A percentile compares a stretch with the other conserved stretches of the same genome.
Conservation (phyloP, 1,140 invertebrate genomes). For the Apis cerana region DNA sequence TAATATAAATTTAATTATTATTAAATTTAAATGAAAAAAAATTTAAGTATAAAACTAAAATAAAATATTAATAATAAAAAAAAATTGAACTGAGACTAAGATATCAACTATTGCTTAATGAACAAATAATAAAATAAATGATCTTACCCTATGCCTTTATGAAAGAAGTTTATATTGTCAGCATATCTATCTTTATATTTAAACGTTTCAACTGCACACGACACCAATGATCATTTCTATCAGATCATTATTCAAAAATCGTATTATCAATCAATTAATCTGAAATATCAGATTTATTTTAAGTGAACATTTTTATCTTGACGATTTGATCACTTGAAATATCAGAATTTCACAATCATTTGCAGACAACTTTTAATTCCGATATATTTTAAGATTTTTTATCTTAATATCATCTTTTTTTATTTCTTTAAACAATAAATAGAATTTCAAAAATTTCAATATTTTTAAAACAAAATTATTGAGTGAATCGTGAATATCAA, state of each 20-base stretch:
- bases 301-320: slow-evolving; percentile 33
- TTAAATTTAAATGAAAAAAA: too few species aligned
- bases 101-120: background rate
- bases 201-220: slow-evolving; percentile 56
- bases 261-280: slow-evolving; percentile 17
- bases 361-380: slow-evolving; percentile 4
- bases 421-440: too few species aligned
- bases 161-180: background rate
- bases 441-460: too few species aligned
- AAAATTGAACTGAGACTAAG: rapidly evolving
- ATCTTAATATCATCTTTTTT: too few species aligned
- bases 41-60: background rate
- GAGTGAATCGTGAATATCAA: too few species aligned
- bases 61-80: background rate
- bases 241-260: slow-evolving; percentile 36
- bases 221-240: slow-evolving; percentile 41
- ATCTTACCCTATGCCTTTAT: slow-evolving; percentile 37
- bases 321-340: background rate
- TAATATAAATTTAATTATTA: background rate
- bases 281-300: slow-evolving; percentile 36
- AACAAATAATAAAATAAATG: background rate
- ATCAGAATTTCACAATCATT: slow-evolving; percentile 37
- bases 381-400: background rate
- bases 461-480: too few species aligned
- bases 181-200: slow-evolving; percentile 42